Conservation (phyloP, 2,888 invertebrate genomes). For the Dione juno region DNA sequence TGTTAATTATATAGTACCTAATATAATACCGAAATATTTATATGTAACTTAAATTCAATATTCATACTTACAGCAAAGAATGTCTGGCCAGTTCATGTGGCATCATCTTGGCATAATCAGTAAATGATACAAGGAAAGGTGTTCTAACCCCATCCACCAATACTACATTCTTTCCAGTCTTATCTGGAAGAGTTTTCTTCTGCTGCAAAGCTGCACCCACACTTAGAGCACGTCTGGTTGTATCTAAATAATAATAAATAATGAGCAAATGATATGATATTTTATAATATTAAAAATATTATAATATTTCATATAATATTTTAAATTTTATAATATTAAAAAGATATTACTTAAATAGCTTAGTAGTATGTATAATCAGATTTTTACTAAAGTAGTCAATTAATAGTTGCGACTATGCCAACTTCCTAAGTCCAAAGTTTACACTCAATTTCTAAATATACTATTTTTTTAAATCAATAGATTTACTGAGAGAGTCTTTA, state of each 20-base stretch:
- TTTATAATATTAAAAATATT: too few species aligned
- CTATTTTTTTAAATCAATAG: not conserved
- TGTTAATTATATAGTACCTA: too few species aligned
- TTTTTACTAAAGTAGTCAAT: not conserved
- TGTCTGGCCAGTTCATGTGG: conserved; percentile 97
- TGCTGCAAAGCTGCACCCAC: conserved; percentile 77
- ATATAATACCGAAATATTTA: too few species aligned
- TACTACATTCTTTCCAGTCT: conserved; percentile 93
- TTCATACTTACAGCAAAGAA: conserved; percentile 89
- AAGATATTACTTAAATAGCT: too few species aligned
- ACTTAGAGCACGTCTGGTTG: conserved; percentile 77
- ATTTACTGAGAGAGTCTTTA: not conserved
- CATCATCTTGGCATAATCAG: conserved; percentile 96
- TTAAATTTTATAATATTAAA: too few species aligned
- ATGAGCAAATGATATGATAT: too few species aligned
- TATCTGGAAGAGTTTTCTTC: conserved; percentile 84
- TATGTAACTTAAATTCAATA: not conserved
- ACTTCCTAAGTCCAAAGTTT: conserved; percentile 52
- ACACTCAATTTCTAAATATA: conserved; percentile 15
- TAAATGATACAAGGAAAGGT: conserved; percentile 96
- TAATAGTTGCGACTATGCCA: conserved; percentile 15
- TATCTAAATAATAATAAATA: conserved; percentile 59
- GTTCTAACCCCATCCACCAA: conserved; percentile 98
- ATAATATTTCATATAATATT: too few species aligned
- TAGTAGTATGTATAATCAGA: too few species aligned